phyloP scores from a whole-genome alignment of 2,113 vertebrate genomes.

The Alligator sinensis region DNA sequence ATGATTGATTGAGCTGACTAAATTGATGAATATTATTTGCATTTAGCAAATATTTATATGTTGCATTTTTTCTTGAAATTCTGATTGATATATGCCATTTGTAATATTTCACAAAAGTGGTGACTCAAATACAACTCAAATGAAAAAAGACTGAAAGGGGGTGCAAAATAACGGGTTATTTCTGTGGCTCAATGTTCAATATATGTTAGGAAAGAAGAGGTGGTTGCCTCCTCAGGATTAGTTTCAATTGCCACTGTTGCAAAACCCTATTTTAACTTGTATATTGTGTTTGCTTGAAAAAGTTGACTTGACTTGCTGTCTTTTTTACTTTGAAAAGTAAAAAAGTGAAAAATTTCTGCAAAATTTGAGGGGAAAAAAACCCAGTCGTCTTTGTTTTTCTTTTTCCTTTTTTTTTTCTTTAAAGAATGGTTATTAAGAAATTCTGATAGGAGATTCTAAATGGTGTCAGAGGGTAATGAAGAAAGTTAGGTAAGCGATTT shows the following conservation, averaged over 20 bases:
- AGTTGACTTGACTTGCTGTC: not conserved
- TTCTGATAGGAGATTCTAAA: not conserved
- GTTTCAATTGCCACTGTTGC: not conserved
- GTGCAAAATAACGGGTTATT: not conserved
- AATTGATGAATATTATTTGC: not conserved
- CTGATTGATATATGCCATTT: not conserved
- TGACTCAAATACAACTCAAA: not conserved
- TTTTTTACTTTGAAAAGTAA: accelerated
- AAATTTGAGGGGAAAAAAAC: not conserved
- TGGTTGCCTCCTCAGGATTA: not conserved
- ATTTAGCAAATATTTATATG: slow-evolving; percentile 4
- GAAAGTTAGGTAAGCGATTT: no score
- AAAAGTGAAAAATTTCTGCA: not conserved
- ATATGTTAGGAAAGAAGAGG: not conserved
- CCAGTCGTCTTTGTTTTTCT: not conserved
- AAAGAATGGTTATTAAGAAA: not conserved
- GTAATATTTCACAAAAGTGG: not conserved
- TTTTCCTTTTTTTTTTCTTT: not conserved
- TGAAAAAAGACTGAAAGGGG: not conserved
- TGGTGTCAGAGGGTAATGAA: no score
- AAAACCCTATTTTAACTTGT: not conserved
- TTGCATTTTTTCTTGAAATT: not conserved
- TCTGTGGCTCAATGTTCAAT: not conserved
- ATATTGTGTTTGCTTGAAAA: not conserved
- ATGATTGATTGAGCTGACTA: not conserved